phyloP scores from a whole-genome alignment of 2,888 invertebrate genomes.

The Acrobasis repandana region DNA sequence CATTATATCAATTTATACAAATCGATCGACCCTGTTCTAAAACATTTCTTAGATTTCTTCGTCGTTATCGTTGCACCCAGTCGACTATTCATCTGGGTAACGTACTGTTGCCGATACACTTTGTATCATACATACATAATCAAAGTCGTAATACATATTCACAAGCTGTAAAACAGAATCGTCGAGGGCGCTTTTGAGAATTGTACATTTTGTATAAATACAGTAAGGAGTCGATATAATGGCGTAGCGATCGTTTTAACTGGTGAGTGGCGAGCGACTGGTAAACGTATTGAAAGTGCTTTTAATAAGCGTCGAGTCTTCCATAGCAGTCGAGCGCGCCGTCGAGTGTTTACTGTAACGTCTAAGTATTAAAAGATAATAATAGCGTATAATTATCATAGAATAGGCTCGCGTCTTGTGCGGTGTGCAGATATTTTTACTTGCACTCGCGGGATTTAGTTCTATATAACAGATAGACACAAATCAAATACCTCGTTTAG shows the following conservation, averaged over 20 bases:
- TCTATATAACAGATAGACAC: slow-evolving; percentile 69
- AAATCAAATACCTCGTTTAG: slow-evolving; percentile 80
- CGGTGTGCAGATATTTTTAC: slow-evolving; percentile 59
- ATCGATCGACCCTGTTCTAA: not conserved
- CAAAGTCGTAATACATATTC: slow-evolving; percentile 57
- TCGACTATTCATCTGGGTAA: slow-evolving; percentile 25
- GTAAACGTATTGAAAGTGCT: slow-evolving; percentile 76
- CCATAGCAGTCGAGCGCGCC: slow-evolving; percentile 80
- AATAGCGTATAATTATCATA: slow-evolving; percentile 78
- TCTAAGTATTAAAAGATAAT: slow-evolving; percentile 82
- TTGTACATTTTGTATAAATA: slow-evolving; percentile 81
- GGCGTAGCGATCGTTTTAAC: slow-evolving; percentile 65
- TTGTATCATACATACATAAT: slow-evolving; percentile 44
- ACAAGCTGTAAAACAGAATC: slow-evolving; percentile 45
- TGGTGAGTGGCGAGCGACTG: slow-evolving; percentile 75
- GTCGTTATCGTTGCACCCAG: slow-evolving; percentile 25
- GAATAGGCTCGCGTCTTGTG: slow-evolving; percentile 66
- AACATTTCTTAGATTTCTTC: not conserved
- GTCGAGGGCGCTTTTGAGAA: slow-evolving; percentile 72
- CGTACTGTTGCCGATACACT: slow-evolving; percentile 51
- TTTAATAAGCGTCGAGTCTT: slow-evolving; percentile 81
- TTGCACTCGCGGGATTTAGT: slow-evolving; percentile 68
- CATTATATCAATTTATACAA: not conserved
- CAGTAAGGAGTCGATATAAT: slow-evolving; percentile 76
- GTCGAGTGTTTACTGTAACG: slow-evolving; percentile 71